Conservation (phyloP, 1,140 invertebrate species). For the Drosophila grimshawi region DNA sequence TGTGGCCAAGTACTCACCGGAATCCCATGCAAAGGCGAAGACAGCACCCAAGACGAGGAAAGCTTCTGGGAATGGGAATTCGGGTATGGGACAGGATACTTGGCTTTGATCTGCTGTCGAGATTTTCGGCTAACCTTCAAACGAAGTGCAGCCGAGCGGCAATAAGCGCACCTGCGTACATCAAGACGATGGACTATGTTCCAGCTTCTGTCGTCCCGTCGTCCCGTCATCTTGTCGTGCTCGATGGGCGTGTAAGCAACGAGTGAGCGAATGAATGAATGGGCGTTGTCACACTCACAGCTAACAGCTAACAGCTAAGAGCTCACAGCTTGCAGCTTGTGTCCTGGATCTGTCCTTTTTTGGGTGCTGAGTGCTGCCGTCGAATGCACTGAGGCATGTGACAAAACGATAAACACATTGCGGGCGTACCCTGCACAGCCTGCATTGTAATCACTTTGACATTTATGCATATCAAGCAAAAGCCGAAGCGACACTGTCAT, state of each 20-base stretch:
- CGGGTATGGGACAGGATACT: slow-evolving; percentile 17
- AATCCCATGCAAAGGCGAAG: slow-evolving; percentile 45
- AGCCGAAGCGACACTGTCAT: slow-evolving; percentile 49
- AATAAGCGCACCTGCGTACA: slow-evolving; percentile 80
- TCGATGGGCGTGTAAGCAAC: slow-evolving; percentile 79
- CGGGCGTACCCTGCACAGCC: slow-evolving; percentile 24
- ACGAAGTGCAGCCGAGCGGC: slow-evolving; percentile 73
- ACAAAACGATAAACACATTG: slow-evolving; percentile 82
- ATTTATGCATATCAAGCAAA: slow-evolving; percentile 82
- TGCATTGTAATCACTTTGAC: slow-evolving; percentile 83
- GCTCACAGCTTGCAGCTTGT: slow-evolving; percentile 28
- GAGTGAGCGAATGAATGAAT: slow-evolving; percentile 70
- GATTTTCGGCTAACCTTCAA: slow-evolving; percentile 77
- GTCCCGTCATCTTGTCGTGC: slow-evolving; percentile 54
- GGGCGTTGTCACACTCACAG: slow-evolving; percentile 66
- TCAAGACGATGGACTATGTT: slow-evolving; percentile 54
- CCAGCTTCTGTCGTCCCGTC: slow-evolving; percentile 11
- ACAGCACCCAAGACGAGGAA: slow-evolving; percentile 15
- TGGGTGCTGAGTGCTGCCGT: slow-evolving; percentile 18
- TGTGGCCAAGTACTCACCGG: slow-evolving; percentile 41
- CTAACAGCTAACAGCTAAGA: slow-evolving; percentile 43
- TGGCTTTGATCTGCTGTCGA: slow-evolving; percentile 77
- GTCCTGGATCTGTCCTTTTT: slow-evolving; percentile 36
- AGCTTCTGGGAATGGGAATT: background rate
- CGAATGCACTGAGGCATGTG: slow-evolving; percentile 62